These are phyloP conservation scores for Pseudoips prasinana DNA, from an alignment of 2,888 invertebrate genomes.

Conservation along the genomic window DNA sequence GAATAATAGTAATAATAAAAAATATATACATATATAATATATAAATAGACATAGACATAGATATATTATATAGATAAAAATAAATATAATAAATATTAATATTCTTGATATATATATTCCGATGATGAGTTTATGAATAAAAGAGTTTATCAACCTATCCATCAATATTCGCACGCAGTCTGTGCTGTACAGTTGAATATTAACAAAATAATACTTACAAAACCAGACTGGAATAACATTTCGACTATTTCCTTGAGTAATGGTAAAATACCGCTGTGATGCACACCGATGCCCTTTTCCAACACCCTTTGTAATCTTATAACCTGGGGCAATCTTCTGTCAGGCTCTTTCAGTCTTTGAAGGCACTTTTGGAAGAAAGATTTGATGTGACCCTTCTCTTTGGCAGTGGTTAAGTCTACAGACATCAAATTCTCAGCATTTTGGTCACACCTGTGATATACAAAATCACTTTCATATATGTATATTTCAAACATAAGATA, in stretches of 20 bases:
- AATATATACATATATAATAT: too few relatives aligned
- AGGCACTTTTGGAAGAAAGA: slow-evolving; percentile 94
- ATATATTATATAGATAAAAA: too few relatives aligned
- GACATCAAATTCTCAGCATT: slow-evolving; percentile 83
- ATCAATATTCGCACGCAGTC: too few relatives aligned
- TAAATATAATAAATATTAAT: too few relatives aligned
- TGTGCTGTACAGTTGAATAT: too few relatives aligned
- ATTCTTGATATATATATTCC: too few relatives aligned
- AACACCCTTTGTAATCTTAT: slow-evolving; percentile 66
- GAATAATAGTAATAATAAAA: too few relatives aligned
- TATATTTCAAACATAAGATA: too few relatives aligned
- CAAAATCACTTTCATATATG: too few relatives aligned
- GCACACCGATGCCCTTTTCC: slow-evolving; percentile 95
- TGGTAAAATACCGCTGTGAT: slow-evolving; percentile 98
- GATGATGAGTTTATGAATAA: too few relatives aligned
- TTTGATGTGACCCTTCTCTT: slow-evolving; percentile 92
- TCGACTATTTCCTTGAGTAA: slow-evolving; percentile 99
- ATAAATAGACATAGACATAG: too few relatives aligned
- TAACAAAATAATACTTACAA: slow-evolving; percentile 93
- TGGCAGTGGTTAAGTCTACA: slow-evolving; percentile 90
- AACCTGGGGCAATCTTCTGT: slow-evolving; percentile 89
- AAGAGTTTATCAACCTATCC: too few relatives aligned
- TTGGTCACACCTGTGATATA: slow-evolving; percentile 75
- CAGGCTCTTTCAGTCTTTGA: slow-evolving; percentile 90
- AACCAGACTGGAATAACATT: slow-evolving; percentile 95